Conservation (phyloP, 2,797 vertebrate genomes). For the Sylvilagus floridanus region DNA sequence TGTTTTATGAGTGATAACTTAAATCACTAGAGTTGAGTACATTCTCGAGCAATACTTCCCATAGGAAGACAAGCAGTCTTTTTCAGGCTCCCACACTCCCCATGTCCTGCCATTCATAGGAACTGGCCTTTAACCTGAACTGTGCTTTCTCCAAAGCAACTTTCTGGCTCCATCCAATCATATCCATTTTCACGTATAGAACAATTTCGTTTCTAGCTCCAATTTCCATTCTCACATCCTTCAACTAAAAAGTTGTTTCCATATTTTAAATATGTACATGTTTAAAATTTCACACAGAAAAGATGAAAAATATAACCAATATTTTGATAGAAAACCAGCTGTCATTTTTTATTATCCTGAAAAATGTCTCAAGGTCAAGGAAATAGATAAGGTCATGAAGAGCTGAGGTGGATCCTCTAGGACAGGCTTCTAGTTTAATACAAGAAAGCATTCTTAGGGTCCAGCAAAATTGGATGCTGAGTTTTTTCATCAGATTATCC, state of each 20-base stretch:
- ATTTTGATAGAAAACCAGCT: not conserved
- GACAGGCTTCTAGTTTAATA: not conserved
- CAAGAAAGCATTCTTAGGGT: rapidly evolving
- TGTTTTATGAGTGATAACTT: not conserved
- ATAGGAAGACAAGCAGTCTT: not conserved
- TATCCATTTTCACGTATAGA: not conserved
- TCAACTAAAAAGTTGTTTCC: not conserved
- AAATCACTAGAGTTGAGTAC: not conserved
- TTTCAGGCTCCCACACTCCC: not conserved
- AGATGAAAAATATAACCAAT: not conserved
- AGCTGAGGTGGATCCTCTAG: not conserved
- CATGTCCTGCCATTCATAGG: rapidly evolving
- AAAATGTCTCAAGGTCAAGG: not conserved
- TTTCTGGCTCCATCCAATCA: not conserved
- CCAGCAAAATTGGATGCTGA: not conserved
- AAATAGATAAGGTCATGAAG: not conserved
- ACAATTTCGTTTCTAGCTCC: not conserved
- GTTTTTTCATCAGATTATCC: not conserved
- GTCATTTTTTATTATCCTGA: not conserved
- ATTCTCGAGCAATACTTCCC: not conserved
- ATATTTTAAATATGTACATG: not conserved
- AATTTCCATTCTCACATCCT: not conserved
- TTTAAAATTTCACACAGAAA: not conserved
- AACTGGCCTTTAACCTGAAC: rapidly evolving
- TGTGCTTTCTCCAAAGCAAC: not conserved